Percentiles rank a stretch among this genome's conserved stretches.
Conservation (phyloP, 2,797 vertebrate genomes). For the Telmatherina bonti region DNA sequence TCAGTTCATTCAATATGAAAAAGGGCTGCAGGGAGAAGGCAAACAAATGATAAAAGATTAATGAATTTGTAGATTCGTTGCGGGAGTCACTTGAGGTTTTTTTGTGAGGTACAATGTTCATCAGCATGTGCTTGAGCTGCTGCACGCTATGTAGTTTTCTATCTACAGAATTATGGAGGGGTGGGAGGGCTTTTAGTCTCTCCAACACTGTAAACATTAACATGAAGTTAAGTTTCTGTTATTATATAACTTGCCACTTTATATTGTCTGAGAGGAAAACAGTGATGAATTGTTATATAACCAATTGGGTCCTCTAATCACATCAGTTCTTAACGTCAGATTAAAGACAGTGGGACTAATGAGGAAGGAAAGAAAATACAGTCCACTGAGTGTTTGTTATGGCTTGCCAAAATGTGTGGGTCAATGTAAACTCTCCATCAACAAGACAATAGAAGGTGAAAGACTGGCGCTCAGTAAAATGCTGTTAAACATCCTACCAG, state of each 20-base stretch:
- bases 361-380: constrained; percentile 19
- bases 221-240: constrained; percentile 6
- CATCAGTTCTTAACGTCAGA: constrained; percentile 11
- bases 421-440: constrained; percentile 61
- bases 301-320: constrained; percentile 4
- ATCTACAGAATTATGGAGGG: constrained; percentile 9
- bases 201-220: constrained; percentile 5
- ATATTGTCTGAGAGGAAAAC: constrained; percentile 4
- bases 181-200: constrained; percentile 1
- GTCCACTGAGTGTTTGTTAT: constrained; percentile 47
- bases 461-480: constrained; percentile 51
- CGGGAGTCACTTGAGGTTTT: constrained; percentile 51
- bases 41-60: constrained; percentile 75
- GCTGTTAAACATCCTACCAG: constrained; percentile 71
- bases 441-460: constrained; percentile 81
- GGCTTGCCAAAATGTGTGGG: constrained; percentile 58
- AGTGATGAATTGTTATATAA: constrained; percentile 5
- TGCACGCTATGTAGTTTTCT: constrained; percentile 22
- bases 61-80: constrained; percentile 30
- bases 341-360: constrained; percentile 16
- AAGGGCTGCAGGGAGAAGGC: constrained; percentile 63
- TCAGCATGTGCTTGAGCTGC: constrained; percentile 31
- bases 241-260: constrained; percentile 17
- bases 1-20: constrained; percentile 68
- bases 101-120: constrained; percentile 39